These are phyloP conservation scores for Mimachlamys varia DNA, from an alignment of 2,888 invertebrate species.

Conservation along the genomic window DNA sequence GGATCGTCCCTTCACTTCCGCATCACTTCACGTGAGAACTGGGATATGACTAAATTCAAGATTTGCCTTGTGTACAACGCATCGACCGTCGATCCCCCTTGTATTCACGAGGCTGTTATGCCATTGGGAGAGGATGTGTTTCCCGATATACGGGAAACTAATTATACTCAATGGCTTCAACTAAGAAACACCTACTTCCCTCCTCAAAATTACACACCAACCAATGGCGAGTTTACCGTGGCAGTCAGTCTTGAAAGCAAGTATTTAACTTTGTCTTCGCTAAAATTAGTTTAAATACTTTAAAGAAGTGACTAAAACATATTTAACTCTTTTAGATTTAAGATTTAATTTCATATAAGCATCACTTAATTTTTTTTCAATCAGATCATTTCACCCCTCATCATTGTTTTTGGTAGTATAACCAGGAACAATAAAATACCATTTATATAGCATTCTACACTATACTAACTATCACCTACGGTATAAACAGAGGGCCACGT, in stretches of 20 bases:
- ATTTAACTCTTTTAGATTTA: neutral
- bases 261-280: constrained; percentile 43
- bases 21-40: constrained; percentile 62
- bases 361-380: too few species aligned
- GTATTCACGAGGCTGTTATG: constrained; percentile 68
- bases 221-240: constrained; percentile 78
- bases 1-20: constrained; percentile 74
- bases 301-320: too few species aligned
- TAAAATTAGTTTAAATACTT: neutral
- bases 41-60: constrained; percentile 37
- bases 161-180: constrained; percentile 60
- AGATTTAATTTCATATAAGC: too few species aligned
- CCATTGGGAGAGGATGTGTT: constrained; percentile 65
- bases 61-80: constrained; percentile 68
- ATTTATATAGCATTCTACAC: too few species aligned
- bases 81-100: constrained; percentile 77
- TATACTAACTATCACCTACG: too few species aligned
- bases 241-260: constrained; percentile 75
- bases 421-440: too few species aligned
- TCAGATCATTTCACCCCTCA: too few species aligned
- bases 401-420: too few species aligned
- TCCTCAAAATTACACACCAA: constrained; percentile 67
- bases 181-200: constrained; percentile 74
- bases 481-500: constrained; percentile 62
- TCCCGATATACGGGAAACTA: constrained; percentile 50